Base-by-base conservation (phyloP, 2,113 vertebrate genomes). In the Catharus fuscescens region DNA sequence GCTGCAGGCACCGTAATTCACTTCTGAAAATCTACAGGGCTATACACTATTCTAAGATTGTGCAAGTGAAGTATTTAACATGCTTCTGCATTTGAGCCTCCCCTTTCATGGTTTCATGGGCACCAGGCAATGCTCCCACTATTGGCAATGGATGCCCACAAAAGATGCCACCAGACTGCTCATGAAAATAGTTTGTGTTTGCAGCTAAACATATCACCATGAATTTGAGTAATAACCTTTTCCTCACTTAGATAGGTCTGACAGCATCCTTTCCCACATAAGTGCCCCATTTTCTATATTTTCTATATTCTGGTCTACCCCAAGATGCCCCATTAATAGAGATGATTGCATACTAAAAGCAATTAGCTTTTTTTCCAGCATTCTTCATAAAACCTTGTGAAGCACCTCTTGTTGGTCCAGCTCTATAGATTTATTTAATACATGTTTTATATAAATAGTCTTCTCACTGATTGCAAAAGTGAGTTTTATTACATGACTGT, bases 1-100 rank as follows among this genome's bases (percentile, higher is more conserved):
- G 93, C 93, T 96, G 94, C 80, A 66, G 38, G 11, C 74, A n/a
- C 47, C 2, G 18, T 47, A 67, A 80, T 74, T 90, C 69, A 18
- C 64, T 78, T 77, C 24, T 83, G 79, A 57, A 59, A 84, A 82
- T 19, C 57, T 62, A 32, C 29, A 78, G 61, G 74, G 47, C 60
- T 69, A 15, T 12, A 50, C 19, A 6, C 48, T 45, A 26, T 31
- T 64, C 34, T 66, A 50, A 50, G 62, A 15, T 20, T 42, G 62
- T 72, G 52, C 76, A 77, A 20, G 32, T 45, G 56, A 85, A 62
- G 25, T 66, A 29, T 83, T 91, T 62, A 86, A 90, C 52, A 47
- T 31, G 34, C 28, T 59, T 62, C 54, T 62, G 47, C 74, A 47
- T 73, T 61, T 28, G 15, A 65, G 12, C 59, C 45, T 56, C 25